Base-by-base conservation (phyloP, 2,888 invertebrate genomes). In the Resseliella maxima region DNA sequence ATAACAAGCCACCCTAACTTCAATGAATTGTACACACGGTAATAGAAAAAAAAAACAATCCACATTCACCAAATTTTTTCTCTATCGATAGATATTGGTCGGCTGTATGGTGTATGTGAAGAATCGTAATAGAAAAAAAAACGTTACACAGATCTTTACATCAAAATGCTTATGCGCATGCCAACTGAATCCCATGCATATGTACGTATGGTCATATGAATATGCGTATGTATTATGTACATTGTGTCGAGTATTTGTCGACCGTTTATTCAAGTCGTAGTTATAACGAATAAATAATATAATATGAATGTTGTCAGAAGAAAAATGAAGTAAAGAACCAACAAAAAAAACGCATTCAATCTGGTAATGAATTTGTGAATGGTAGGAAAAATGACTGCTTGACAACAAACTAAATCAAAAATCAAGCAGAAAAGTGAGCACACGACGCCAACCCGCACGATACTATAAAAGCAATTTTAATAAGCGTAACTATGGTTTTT, bases 351-450 rank as follows among this genome's bases (percentile, higher is more conserved):
- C n/a, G n/a, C 38, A 83, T 83, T 83, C 83, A n/a, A 83, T 38
- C n/a, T 83, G 38, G 83, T 83, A 83, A 83, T 83, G 83, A 83
- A 38, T 38, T n/a, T 83, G 38, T 83, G 83, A 38, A 38, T 83
- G 38, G 31, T 36, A 81, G 24, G 12, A 24, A n/a, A 83, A 36
- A 1, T 15, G n/a, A 12, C 38, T n/a, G 38, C 10, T 36, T 83
- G n/a, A 83, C 83, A 38, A 38, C 38, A 8, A 15, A 64, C 64
- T 0, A 38, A 36, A 38, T 6, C n/a, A 38, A 83, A 83, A 24
- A 12, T n/a, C n/a, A 83, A 38, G n/a, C 83, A 24, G 18, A 81
- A 81, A 81, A 15, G 36, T 81, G 36, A 6, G 54, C 21, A 41
- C 12, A 81, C 5, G 35, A 36, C 81, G 10, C n/a, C n/a, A n/a